phyloP scores from a whole-genome alignment of 2,888 invertebrate genomes.

The Ectobius pallidus region DNA sequence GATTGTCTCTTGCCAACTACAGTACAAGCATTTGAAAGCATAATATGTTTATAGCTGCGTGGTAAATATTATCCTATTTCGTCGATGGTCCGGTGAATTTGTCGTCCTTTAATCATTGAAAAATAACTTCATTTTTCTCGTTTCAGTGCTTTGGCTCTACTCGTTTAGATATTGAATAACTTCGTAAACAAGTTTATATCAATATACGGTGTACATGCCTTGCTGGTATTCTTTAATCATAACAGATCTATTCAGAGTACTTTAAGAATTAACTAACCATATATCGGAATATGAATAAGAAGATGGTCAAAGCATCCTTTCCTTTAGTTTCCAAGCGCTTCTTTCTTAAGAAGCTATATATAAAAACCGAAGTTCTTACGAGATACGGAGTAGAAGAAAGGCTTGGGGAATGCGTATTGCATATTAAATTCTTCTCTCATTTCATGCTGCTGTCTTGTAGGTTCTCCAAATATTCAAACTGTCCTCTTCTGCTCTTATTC shows the following conservation, averaged over 20 bases:
- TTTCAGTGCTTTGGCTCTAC: background rate
- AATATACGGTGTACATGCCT: background rate
- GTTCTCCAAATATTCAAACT: background rate
- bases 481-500: background rate
- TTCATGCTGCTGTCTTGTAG: background rate
- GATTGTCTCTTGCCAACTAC: background rate
- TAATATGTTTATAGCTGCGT: background rate
- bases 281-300: background rate
- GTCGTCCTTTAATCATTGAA: background rate
- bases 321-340: background rate
- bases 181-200: background rate
- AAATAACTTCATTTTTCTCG: background rate
- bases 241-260: background rate
- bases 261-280: conserved; percentile 12
- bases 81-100: background rate
- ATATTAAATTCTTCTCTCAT: conserved; percentile 33
- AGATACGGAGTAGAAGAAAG: conserved; percentile 19
- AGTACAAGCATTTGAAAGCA: background rate
- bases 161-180: background rate
- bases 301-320: background rate
- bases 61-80: background rate
- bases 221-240: background rate
- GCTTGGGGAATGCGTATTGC: conserved; percentile 29
- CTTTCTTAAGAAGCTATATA: background rate
- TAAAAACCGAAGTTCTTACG: background rate